Evolutionary conservation across 1,140 invertebrate genomes (phyloP), one percentile per base, ranked within the genome.

Genomic region (Orius insidiosus): DNA sequence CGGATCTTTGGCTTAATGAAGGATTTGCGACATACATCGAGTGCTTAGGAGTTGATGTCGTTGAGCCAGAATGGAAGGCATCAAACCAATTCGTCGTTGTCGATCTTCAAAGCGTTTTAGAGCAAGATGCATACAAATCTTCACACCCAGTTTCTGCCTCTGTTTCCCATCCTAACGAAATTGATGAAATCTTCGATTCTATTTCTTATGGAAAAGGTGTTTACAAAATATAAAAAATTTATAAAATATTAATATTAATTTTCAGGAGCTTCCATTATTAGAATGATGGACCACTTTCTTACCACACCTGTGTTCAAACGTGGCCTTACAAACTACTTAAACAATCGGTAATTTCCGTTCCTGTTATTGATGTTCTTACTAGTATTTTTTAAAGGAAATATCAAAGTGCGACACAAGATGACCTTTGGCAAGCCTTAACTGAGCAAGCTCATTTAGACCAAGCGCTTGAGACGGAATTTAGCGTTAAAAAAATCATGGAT

Each of bases 201-300:
- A 95, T 96, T 52, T 93, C 87, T 0, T 96, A 96, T 57, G 75
- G 68, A 34, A 93, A 93, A 77, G 85, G 83, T 77, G 59, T 53
- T 46, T 49, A 4, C 10, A 19, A 34, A 5, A 45, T 39, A 15
- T 11, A 32, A 36, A 9, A 3, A 4, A 9, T 36, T 5, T 36
- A 36, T 3, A 9, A 5, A 15, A 3, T 39, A 16, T 53, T 24
- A 24, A 24, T 24, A 7, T 24, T n/a, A n/a, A 34, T 42, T 60
- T 55, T 58, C 67, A 80, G 86, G 87, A 18, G 85, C 85, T 14
- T 80, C 85, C 1, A 78, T 96, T n/a, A 82, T 96, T 18, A 70
- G 89, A 19, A 96, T 96, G 90, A 89, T 95, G 84, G 75, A 84
- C 48, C 77, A 88, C 59, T 93, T 93, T 54, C 68, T 97, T 0